Evolutionary conservation across 2,113 vertebrate genomes (phyloP).

Genomic region (Turnix velox): DNA sequence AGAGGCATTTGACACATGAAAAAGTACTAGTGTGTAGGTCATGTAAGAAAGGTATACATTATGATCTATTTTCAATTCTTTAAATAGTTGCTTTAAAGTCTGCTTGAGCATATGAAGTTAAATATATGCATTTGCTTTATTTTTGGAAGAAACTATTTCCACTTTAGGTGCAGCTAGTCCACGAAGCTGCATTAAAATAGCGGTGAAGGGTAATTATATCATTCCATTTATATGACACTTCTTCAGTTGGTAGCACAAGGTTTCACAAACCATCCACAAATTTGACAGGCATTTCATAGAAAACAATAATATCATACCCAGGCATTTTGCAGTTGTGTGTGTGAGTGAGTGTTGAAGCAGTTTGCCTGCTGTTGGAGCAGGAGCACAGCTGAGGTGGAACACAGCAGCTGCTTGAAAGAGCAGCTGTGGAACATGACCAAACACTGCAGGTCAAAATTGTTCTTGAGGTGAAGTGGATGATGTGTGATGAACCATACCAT

Average conservation of each 20-base stretch:
- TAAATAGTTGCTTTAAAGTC: background rate
- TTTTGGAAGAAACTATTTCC: conserved; percentile 24
- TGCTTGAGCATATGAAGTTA: background rate
- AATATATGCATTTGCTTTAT: background rate
- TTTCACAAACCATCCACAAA: conserved; percentile 19
- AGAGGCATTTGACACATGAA: background rate
- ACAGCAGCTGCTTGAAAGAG: background rate
- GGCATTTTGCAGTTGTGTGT: background rate
- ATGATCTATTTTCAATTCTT: background rate
- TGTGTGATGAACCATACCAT: background rate
- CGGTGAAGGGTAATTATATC: conserved; percentile 20
- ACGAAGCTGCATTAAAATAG: conserved; percentile 5
- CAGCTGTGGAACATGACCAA: background rate
- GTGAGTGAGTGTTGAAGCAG: background rate
- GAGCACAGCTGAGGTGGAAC: conserved; percentile 19
- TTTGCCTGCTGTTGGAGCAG: background rate
- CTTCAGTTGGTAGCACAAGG: conserved; percentile 6
- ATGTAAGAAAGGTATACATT: background rate
- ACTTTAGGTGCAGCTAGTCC: background rate
- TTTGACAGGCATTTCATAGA: background rate
- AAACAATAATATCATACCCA: background rate
- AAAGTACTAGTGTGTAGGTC: background rate
- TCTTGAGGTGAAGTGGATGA: background rate
- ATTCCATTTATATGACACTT: conserved; percentile 2
- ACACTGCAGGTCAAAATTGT: background rate